Percentiles rank a stretch among this genome's conserved stretches.
phyloP scores from a whole-genome alignment of 2,113 vertebrate species.

The Trochalopteron elliotii region DNA sequence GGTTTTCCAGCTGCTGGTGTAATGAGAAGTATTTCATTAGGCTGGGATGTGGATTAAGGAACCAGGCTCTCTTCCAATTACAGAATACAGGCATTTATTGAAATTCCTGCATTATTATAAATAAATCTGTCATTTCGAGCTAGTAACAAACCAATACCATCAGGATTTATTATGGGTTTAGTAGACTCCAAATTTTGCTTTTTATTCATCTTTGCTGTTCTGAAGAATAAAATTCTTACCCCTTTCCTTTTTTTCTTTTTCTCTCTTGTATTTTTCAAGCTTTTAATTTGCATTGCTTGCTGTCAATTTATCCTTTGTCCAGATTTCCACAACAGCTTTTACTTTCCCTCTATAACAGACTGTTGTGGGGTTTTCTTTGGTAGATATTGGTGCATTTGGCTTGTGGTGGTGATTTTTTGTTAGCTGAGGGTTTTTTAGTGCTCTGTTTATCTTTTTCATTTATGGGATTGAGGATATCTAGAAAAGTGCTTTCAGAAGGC shows the following conservation, averaged over 20 bases:
- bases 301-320: not conserved
- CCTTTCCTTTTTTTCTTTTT: not conserved
- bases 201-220: not conserved
- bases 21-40: conserved; percentile 54
- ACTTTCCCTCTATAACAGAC: not conserved
- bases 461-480: not conserved
- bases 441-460: not conserved
- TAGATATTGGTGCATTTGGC: not conserved
- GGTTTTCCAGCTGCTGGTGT: conserved; percentile 12
- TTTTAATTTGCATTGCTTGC: not conserved
- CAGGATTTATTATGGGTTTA: not conserved
- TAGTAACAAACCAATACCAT: not conserved
- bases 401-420: rapidly evolving
- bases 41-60: conserved; percentile 12
- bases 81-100: not conserved
- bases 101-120: conserved; percentile 42
- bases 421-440: not conserved
- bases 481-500: not conserved
- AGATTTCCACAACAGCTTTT: not conserved
- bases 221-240: not conserved
- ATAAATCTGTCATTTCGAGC: conserved; percentile 16
- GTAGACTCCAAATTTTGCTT: not conserved
- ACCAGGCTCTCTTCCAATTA: conserved; percentile 20
- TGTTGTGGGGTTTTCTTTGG: not conserved
- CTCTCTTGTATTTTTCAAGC: not conserved